Evolutionary conservation across 2,888 invertebrate genomes (phyloP).

Genomic region (Anticlea derivata): DNA sequence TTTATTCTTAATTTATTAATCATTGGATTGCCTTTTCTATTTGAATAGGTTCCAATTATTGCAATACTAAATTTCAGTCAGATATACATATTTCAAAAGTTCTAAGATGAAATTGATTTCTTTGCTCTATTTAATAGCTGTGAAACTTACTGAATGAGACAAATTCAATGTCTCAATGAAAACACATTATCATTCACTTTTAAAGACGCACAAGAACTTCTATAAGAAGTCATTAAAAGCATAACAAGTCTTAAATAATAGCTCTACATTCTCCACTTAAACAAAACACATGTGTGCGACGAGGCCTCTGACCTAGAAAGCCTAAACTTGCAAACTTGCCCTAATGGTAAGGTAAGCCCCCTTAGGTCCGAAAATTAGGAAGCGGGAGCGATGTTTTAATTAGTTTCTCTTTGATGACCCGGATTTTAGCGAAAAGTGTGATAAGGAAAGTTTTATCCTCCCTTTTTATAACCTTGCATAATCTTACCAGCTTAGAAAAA

Average conservation of each 20-base stretch:
- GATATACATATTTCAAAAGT: no score
- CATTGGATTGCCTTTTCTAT: no score
- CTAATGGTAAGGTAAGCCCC: slow-evolving; percentile 11
- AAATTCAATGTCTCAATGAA: no score
- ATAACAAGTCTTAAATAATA: background rate
- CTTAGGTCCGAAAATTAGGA: slow-evolving; percentile 24
- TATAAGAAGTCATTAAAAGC: no score
- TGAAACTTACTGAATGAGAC: no score
- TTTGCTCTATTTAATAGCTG: no score
- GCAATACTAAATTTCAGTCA: no score
- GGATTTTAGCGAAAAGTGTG: slow-evolving; percentile 27
- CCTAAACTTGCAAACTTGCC: slow-evolving; percentile 21
- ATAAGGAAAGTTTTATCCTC: slow-evolving; percentile 25
- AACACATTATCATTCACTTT: no score
- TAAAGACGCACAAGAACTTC: no score
- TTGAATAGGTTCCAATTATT: no score
- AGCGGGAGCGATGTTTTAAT: slow-evolving; percentile 30
- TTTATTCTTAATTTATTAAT: background rate
- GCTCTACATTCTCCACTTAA: background rate
- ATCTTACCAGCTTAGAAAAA: slow-evolving; percentile 4
- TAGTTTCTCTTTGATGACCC: slow-evolving; percentile 33
- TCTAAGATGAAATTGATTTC: no score
- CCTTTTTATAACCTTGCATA: slow-evolving; percentile 14
- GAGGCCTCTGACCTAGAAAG: slow-evolving; percentile 17
- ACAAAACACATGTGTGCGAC: background rate